phyloP scores from a whole-genome alignment of 2,888 invertebrate species.

The Sphaerophoria taeniata region DNA sequence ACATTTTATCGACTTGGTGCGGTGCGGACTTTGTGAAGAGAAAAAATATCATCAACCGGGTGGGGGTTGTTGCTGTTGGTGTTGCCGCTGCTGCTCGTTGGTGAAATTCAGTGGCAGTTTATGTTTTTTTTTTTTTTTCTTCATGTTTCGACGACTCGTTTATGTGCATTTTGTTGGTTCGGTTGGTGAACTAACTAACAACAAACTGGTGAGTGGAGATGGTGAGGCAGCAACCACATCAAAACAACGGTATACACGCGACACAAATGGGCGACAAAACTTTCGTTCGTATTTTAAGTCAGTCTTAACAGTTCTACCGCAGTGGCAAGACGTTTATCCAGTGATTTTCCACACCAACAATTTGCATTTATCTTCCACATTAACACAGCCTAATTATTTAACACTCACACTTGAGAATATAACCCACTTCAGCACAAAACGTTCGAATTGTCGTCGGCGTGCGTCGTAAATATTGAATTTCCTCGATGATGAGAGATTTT shows the following conservation, averaged over 20 bases:
- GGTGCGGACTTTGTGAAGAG: neutral
- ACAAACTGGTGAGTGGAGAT: neutral
- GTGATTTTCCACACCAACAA: conserved; percentile 54
- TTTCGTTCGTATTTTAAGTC: conserved; percentile 62
- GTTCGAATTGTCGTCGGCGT: neutral
- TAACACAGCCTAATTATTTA: conserved; percentile 1
- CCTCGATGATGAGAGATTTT: conserved; percentile 22
- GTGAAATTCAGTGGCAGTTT: conserved; percentile 39
- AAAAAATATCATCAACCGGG: conserved; percentile 11
- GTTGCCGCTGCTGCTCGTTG: conserved; percentile 38
- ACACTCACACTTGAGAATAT: neutral
- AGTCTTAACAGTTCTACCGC: conserved; percentile 81
- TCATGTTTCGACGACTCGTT: neutral
- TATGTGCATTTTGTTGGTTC: conserved; percentile 39
- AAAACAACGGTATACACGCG: conserved; percentile 27
- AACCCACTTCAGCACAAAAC: neutral
- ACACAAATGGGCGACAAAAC: conserved; percentile 56
- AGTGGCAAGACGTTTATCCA: conserved; percentile 78
- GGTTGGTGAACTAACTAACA: conserved; percentile 28
- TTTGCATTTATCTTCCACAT: conserved; percentile 29
- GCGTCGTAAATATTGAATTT: conserved; percentile 27
- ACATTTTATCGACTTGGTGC: conserved; percentile 45
- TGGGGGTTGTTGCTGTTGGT: conserved; percentile 48
- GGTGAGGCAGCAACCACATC: conserved; percentile 30
- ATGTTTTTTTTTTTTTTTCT: neutral